Conservation (phyloP, 37 sponge, comb jelly and placozoan genomes). For the Hexactinellida sp. region DNA sequence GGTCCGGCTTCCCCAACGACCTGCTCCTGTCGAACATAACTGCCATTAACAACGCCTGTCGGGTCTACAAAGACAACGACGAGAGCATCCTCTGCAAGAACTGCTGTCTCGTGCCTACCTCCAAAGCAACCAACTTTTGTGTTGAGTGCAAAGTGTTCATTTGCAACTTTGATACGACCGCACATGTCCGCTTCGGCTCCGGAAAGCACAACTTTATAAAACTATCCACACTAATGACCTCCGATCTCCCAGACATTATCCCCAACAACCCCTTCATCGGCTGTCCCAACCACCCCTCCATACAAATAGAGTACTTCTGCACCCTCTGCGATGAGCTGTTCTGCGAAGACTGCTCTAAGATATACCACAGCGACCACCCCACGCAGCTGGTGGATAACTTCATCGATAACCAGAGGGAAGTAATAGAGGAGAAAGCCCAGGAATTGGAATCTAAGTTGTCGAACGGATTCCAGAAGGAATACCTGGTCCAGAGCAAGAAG, state of each 20-base stretch:
- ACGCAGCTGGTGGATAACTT: neutral
- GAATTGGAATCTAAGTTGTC: neutral
- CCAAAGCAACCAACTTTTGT: neutral
- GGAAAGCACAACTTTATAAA: neutral
- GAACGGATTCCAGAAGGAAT: neutral
- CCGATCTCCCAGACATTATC: neutral
- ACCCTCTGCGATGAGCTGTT: neutral
- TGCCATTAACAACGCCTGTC: neutral
- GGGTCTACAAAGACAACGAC: neutral
- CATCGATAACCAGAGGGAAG: neutral
- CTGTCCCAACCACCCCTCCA: neutral
- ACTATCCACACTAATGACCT: neutral
- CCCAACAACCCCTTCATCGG: neutral
- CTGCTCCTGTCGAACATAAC: neutral
- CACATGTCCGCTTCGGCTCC: neutral
- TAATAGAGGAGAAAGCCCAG: neutral
- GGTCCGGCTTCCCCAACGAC: neutral
- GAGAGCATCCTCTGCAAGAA: neutral
- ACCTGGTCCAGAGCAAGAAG: neutral
- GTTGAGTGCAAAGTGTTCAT: neutral
- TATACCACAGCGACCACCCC: neutral
- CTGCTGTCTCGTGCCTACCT: neutral
- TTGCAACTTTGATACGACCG: neutral
- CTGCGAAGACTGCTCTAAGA: neutral
- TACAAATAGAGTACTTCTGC: neutral